A percentile compares a stretch with the other conserved stretches of the same genome.
Evolutionary conservation across 2,888 invertebrate genomes (phyloP).

Genomic region (Thymelicus sylvestris): DNA sequence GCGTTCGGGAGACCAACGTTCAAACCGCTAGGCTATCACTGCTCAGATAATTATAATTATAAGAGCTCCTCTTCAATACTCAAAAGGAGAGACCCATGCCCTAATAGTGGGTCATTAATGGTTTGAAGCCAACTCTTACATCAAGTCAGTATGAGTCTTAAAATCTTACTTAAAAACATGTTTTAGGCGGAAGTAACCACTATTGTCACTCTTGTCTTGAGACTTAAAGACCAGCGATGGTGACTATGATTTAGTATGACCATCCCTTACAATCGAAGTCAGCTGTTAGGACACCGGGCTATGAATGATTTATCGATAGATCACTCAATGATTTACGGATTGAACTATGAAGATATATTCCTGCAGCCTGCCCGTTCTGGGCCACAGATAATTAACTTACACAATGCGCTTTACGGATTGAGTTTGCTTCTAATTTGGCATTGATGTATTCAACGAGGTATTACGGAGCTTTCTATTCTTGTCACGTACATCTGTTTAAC

Average conservation of each 20-base stretch:
- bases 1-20: too few relatives aligned
- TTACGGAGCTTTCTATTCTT: not conserved
- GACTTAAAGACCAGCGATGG: not conserved
- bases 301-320: conserved; percentile 38
- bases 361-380: not conserved
- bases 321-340: conserved; percentile 10
- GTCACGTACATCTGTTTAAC: conserved; percentile 4
- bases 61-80: too few relatives aligned
- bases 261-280: not conserved
- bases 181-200: too few relatives aligned
- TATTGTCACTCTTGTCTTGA: not conserved
- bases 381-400: conserved; percentile 5
- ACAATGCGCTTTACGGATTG: conserved; percentile 13
- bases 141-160: too few relatives aligned
- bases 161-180: too few relatives aligned
- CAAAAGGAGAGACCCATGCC: too few relatives aligned
- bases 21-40: too few relatives aligned
- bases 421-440: conserved; percentile 14
- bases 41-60: too few relatives aligned
- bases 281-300: conserved; percentile 4
- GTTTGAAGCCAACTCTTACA: too few relatives aligned
- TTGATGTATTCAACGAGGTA: conserved; percentile 4
- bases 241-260: not conserved
- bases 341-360: conserved; percentile 6
- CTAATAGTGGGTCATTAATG: too few relatives aligned